Conservation (phyloP, 2,797 vertebrate genomes). For the Melanitta fusca region DNA sequence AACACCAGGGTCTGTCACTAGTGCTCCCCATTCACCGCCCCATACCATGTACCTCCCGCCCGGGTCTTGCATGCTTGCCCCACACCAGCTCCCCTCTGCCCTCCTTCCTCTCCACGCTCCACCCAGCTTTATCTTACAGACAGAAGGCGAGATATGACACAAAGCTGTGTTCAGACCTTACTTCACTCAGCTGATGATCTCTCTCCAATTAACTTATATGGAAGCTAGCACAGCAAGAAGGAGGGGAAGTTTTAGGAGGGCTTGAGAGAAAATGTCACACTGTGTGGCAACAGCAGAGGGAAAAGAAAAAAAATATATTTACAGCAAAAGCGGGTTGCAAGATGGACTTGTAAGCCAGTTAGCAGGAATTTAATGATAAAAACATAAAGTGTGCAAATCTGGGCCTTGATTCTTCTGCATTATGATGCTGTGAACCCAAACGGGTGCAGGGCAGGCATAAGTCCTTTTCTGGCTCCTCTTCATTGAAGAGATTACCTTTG, state of each 20-base stretch:
- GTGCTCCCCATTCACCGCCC: background rate
- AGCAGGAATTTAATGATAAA: background rate
- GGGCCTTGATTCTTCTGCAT: background rate
- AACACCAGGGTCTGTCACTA: background rate
- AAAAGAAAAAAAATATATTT: background rate
- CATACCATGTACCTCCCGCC: background rate
- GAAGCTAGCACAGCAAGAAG: background rate
- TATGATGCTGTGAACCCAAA: background rate
- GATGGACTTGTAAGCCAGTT: background rate
- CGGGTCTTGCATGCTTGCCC: background rate
- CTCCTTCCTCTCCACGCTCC: background rate
- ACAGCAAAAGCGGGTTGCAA: background rate
- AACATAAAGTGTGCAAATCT: background rate
- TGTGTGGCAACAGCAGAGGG: background rate
- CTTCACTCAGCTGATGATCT: background rate
- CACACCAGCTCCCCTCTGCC: background rate
- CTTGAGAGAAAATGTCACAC: background rate
- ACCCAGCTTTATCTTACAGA: constrained; percentile 3
- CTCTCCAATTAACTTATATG: background rate
- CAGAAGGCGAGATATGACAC: background rate
- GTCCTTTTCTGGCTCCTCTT: background rate
- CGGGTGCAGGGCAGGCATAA: background rate
- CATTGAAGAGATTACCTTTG: background rate
- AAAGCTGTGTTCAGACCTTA: background rate
- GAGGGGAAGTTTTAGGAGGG: background rate